Evolutionary conservation across 2,797 vertebrate species (phyloP), one percentile per base, ranked within the genome.

Genomic region (Buphagus erythrorhynchus): DNA sequence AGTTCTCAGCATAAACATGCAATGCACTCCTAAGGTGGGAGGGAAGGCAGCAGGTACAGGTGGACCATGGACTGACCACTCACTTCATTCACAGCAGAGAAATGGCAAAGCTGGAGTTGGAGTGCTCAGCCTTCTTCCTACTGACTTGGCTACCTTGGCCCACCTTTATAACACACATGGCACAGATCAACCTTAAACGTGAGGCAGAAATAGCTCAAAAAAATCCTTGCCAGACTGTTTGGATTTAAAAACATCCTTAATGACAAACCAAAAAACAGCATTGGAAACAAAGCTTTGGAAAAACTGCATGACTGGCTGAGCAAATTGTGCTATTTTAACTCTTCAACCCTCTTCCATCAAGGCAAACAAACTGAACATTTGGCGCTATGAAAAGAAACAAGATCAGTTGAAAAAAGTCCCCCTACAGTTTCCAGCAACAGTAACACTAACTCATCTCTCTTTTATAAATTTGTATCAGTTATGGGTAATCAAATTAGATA

Each of bases 121-220:
- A 84, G 36, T 2, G 22, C 42, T 46, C 48, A 40, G 31, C 8
- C 52, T 36, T 4, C 35, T 14, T 57, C n/a, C 42, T 52, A 3
- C 25, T 24, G 51, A 38, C 13, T 3, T 46, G 45, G 49, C 24
- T 20, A 42, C 33, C 26, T 73, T 26, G 29, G 51, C 52, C 63
- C 20, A 18, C 13, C 48, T 54, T 76, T 49, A 1, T 17, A 75
- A 52, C 0, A 0, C 4, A 33, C 0, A 0, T 16, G 48, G 28
- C 28, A 87, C 17, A 45, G 28, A 51, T 6, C 31, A 26, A 29
- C 26, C 33, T n/a, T 31, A 57, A 59, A 42, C 6, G 5, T 61
- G 28, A 67, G 26, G 52, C 22, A 89, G 52, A 73, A 77, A 84
- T 79, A 25, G 25, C 16, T 75, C 22, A 57, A 90, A 88, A 88